Evolutionary conservation across 1,140 invertebrate species (phyloP).

Genomic region (Drosophila kepulauana): DNA sequence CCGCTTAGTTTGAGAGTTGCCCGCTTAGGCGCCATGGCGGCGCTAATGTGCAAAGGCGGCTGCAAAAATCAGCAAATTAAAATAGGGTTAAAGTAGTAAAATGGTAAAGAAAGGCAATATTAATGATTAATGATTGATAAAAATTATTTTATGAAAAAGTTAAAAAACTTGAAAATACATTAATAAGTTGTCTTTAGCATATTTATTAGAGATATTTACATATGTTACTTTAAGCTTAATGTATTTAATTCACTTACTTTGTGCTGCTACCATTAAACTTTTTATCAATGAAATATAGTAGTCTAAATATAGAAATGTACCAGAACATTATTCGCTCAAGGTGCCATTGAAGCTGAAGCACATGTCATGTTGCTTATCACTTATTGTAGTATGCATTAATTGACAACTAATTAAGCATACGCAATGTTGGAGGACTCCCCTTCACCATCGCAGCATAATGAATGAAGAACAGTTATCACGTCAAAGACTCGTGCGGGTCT

Average conservation of each 20-base stretch:
- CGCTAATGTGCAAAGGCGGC: constrained; percentile 5
- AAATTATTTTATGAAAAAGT: no score
- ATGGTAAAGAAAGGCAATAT: no score
- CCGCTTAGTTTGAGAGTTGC: constrained; percentile 30
- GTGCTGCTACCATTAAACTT: no score
- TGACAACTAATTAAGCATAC: constrained; percentile 36
- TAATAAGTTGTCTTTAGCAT: no score
- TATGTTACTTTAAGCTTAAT: no score
- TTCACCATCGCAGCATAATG: background rate
- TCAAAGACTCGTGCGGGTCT: constrained; percentile 27
- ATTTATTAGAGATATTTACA: no score
- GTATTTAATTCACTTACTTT: no score
- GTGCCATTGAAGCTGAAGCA: background rate
- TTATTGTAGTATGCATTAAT: background rate
- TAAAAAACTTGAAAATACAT: no score
- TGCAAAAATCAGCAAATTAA: background rate
- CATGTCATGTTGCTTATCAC: background rate
- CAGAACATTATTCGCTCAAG: no score
- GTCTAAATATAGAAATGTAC: no score
- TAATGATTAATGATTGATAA: background rate
- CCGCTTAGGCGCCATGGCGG: constrained; percentile 6
- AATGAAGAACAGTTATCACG: constrained; percentile 25
- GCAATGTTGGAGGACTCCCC: constrained; percentile 16
- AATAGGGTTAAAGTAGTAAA: no score
- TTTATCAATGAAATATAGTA: no score